Conservation (phyloP, 2,113 vertebrate species). For the Dendropsophus ebraccatus region DNA sequence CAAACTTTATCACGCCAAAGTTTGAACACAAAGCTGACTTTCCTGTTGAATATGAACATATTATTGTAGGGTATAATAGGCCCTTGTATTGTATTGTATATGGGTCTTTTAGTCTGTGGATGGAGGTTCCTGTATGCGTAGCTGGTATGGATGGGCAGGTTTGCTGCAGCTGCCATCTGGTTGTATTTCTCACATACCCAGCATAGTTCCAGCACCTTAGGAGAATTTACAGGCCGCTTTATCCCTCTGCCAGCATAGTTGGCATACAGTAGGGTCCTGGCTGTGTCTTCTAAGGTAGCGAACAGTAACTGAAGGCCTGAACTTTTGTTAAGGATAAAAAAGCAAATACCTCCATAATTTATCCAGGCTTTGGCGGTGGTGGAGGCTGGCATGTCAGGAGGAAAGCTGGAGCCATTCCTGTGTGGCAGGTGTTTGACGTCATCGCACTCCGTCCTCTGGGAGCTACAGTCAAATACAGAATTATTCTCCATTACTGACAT, state of each 20-base stretch:
- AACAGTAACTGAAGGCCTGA: constrained; percentile 13
- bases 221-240: constrained; percentile 33
- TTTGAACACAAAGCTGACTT: too few species aligned
- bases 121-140: neutral
- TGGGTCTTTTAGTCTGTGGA: neutral
- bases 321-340: constrained; percentile 37
- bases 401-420: constrained; percentile 33
- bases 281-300: neutral
- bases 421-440: constrained; percentile 52
- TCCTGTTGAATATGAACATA: too few species aligned
- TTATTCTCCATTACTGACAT: constrained; percentile 28
- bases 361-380: constrained; percentile 3
- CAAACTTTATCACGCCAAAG: too few species aligned
- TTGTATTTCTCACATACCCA: constrained; percentile 27
- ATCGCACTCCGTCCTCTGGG: constrained; percentile 41
- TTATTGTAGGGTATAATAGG: neutral
- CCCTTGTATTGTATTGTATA: too few species aligned
- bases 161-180: constrained; percentile 6
- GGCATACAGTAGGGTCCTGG: neutral
- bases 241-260: constrained; percentile 20
- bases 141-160: neutral
- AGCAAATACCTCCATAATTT: constrained; percentile 19
- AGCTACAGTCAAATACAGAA: constrained; percentile 15
- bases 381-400: constrained; percentile 34
- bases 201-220: constrained; percentile 22